Percentiles rank a stretch among this genome's conserved stretches.
phyloP scores from a whole-genome alignment of 2,888 invertebrate species.

The Xestia xanthographa region DNA sequence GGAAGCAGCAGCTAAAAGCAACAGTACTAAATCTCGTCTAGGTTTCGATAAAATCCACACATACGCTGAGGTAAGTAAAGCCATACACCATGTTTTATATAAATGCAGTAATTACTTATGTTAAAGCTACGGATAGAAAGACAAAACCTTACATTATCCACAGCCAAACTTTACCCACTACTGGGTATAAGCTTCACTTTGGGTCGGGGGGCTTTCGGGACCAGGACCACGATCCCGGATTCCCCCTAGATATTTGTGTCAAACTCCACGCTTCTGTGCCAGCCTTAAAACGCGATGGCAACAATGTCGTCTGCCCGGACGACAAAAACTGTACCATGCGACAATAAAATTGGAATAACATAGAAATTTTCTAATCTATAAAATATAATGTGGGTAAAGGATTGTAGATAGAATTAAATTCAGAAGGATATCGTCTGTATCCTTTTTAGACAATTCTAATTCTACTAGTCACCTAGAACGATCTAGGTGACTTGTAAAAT shows the following conservation, averaged over 20 bases:
- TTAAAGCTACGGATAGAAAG: not conserved
- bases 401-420: not conserved
- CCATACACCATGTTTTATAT: not conserved
- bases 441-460: too few relatives aligned
- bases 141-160: not conserved
- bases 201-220: too few relatives aligned
- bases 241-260: too few relatives aligned
- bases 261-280: not conserved
- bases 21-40: constrained; percentile 69
- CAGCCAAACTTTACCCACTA: not conserved
- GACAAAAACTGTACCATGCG: not conserved
- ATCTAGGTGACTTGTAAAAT: not conserved
- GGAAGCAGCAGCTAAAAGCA: constrained; percentile 69
- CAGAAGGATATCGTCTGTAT: too few relatives aligned
- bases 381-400: too few relatives aligned
- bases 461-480: too few relatives aligned
- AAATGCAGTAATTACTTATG: not conserved
- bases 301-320: not conserved
- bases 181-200: not conserved
- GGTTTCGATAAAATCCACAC: constrained; percentile 76
- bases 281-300: not conserved
- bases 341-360: not conserved
- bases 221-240: too few relatives aligned
- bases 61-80: constrained; percentile 74
- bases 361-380: not conserved